A percentile compares a stretch with the other conserved stretches of the same genome.
Evolutionary conservation across 2,888 invertebrate genomes (phyloP).

Genomic region (Campopleginae sp.): DNA sequence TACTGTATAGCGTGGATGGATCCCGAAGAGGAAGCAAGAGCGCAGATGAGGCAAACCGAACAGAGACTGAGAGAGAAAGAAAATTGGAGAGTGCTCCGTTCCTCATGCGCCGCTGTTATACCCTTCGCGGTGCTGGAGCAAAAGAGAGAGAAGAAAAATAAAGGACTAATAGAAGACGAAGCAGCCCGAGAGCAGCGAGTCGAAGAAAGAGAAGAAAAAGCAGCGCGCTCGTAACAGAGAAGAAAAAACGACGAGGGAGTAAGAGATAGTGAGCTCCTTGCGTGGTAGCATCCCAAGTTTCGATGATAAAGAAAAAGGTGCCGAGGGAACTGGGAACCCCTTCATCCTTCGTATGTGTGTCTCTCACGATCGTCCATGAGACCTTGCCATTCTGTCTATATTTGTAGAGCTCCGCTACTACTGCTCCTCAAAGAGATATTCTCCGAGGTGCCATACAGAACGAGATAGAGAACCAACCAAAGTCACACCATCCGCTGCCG

Average conservation of each 20-base stretch:
- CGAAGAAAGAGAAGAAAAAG: background rate
- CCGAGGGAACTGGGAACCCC: constrained; percentile 61
- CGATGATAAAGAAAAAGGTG: constrained; percentile 61
- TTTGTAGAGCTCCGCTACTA: constrained; percentile 9
- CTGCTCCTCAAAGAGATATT: constrained; percentile 43
- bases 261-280: constrained; percentile 41
- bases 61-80: background rate
- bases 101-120: constrained; percentile 25
- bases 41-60: constrained; percentile 9
- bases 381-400: background rate
- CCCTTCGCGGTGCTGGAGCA: constrained; percentile 11
- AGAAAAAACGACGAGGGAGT: constrained; percentile 35
- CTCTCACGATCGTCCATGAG: background rate
- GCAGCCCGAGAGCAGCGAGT: background rate
- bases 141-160: constrained; percentile 34
- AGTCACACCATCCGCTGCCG: constrained; percentile 53
- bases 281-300: constrained; percentile 49
- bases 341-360: constrained; percentile 19
- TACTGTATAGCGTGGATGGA: constrained; percentile 59
- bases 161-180: constrained; percentile 25
- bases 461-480: constrained; percentile 28
- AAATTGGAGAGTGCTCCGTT: constrained; percentile 39
- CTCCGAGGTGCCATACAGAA: constrained; percentile 36
- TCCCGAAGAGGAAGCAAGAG: constrained; percentile 60
- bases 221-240: constrained; percentile 7